These are phyloP conservation scores for Anticlea derivata DNA, from an alignment of 2,888 invertebrate genomes.

Conservation along the genomic window DNA sequence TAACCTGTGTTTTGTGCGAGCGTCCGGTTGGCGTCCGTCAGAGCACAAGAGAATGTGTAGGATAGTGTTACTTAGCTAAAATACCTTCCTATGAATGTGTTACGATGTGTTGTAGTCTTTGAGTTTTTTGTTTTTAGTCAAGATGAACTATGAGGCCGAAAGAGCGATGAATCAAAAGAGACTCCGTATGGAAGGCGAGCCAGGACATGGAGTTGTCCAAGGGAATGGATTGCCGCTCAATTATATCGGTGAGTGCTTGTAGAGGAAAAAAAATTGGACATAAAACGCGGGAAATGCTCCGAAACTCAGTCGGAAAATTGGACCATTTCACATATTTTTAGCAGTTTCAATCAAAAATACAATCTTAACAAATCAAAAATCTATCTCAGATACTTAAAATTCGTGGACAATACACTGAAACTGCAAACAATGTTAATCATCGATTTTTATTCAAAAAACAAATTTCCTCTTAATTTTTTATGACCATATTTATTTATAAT, in stretches of 20 bases:
- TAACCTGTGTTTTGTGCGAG: slow-evolving; percentile 82
- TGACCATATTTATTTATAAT: no score
- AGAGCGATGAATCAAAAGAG: slow-evolving; percentile 82
- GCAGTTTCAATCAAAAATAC: slow-evolving; percentile 5
- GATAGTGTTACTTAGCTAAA: slow-evolving; percentile 54
- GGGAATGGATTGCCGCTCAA: slow-evolving; percentile 81
- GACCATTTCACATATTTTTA: slow-evolving; percentile 11
- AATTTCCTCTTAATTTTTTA: no score
- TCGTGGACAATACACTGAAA: no score
- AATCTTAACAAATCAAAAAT: slow-evolving; percentile 30
- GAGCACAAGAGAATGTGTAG: slow-evolving; percentile 64
- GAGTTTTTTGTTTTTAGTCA: slow-evolving; percentile 75
- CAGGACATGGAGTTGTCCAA: slow-evolving; percentile 80
- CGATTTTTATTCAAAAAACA: no score
- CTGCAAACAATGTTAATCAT: no score
- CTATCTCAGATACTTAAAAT: neutral
- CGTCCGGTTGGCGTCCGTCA: slow-evolving; percentile 84
- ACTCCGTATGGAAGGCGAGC: slow-evolving; percentile 81
- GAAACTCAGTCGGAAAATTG: slow-evolving; percentile 9
- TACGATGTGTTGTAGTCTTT: slow-evolving; percentile 42
- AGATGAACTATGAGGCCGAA: slow-evolving; percentile 82
- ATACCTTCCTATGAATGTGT: slow-evolving; percentile 52
- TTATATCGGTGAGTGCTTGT: slow-evolving; percentile 69
- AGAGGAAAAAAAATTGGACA: neutral
- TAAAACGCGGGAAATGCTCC: slow-evolving; percentile 41